phyloP scores from a whole-genome alignment of 1,140 invertebrate species.

The Cyrtorhinus lividipennis region DNA sequence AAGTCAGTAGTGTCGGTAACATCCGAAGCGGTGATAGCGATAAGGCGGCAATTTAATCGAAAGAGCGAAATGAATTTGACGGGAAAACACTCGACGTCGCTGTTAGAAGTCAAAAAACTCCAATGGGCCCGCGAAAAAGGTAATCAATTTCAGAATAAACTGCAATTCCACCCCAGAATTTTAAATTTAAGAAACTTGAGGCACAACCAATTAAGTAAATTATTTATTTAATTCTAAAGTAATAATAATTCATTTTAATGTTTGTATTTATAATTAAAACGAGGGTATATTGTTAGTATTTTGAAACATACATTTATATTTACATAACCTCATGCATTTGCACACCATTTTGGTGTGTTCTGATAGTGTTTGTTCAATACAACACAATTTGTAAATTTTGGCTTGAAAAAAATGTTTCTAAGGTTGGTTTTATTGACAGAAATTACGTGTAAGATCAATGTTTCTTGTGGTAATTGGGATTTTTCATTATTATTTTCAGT shows the following conservation, averaged over 20 bases:
- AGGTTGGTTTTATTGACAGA: too few relatives aligned
- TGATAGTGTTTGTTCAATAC: too few relatives aligned
- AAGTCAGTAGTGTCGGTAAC: background rate
- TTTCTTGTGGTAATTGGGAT: too few relatives aligned
- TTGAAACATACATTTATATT: too few relatives aligned
- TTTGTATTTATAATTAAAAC: background rate
- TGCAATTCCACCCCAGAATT: too few relatives aligned
- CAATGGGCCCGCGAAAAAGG: background rate
- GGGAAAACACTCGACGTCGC: background rate
- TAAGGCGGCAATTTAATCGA: background rate
- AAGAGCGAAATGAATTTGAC: background rate
- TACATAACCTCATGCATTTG: too few relatives aligned
- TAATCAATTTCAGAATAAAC: background rate
- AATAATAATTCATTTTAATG: background rate
- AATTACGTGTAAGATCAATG: too few relatives aligned
- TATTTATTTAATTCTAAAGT: background rate
- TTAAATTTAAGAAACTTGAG: too few relatives aligned
- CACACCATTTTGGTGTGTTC: too few relatives aligned
- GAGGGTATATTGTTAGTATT: background rate
- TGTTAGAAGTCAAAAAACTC: background rate
- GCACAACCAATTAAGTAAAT: background rate
- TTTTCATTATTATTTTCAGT: too few relatives aligned
- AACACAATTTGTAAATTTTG: too few relatives aligned
- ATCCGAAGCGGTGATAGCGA: background rate
- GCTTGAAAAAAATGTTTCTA: too few relatives aligned